Base-by-base conservation (phyloP, 2,888 invertebrate species). In the Chelonus formosanus region DNA sequence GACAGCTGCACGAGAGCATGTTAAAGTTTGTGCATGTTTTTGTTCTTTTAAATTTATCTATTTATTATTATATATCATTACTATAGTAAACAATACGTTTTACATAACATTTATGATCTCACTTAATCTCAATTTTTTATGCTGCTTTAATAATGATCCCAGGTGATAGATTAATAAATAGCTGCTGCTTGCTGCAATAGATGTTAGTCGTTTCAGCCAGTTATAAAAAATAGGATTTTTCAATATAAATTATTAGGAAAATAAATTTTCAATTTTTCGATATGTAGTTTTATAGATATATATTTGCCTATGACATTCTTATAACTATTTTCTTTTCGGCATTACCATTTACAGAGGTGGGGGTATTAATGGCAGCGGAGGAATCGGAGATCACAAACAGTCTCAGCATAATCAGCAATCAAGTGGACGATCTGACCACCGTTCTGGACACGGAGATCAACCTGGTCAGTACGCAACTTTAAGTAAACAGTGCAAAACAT, bases 401-500 rank as follows among this genome's bases (percentile, higher is more conserved):
- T 83, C 82, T 85, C 79, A 85, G 84, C 84, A 85, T 80, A 84
- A 84, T 83, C 70, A 86, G 85, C 84, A 88, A 82, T 81, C 85
- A 78, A 85, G 87, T 84, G 87, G 79, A 86, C 81, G 84, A 78
- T 70, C 79, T 80, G 84, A 84, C 71, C 84, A 84, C 81, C 82
- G 83, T 76, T 73, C 82, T 83, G 84, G 83, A 75, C 81, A 78
- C 81, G 84, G 84, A 82, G 84, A 84, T 83, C 83, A 83, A 83
- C 84, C 84, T 80, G 87, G 87, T 79, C 95, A 95, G 91, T 95
- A 95, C 91, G 94, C 95, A 86, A 95, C 95, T 87, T 89, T 95
- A 88, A 95, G 94, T 91, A 95, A 95, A 88, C 94, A 95, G 89
- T 96, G 95, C 91, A 95, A 95, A 89, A 95, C 95, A 81, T 89